phyloP scores from a whole-genome alignment of 2,113 vertebrate species.

The Dipodomys stephensi region DNA sequence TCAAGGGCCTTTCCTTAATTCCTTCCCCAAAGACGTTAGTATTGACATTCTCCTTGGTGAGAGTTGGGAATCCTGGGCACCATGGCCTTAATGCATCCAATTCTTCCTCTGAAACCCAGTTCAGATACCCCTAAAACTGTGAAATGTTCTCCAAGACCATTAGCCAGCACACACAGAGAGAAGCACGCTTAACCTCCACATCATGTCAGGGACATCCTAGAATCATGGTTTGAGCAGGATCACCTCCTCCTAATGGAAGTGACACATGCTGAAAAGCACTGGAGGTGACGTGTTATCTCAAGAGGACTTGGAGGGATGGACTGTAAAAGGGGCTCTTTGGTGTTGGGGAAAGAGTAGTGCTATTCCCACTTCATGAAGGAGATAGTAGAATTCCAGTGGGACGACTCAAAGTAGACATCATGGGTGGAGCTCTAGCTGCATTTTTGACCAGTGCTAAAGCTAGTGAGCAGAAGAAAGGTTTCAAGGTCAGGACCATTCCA shows the following conservation, averaged over 20 bases:
- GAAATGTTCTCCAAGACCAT: background rate
- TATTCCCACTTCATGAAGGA: background rate
- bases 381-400: background rate
- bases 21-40: background rate
- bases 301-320: no score
- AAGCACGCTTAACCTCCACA: background rate
- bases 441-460: background rate
- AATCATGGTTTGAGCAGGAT: no score
- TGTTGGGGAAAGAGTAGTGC: background rate
- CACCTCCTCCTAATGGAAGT: background rate
- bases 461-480: background rate
- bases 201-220: background rate
- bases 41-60: slow-evolving; percentile 54
- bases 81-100: background rate
- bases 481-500: background rate
- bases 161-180: background rate
- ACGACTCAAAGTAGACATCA: background rate
- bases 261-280: no score
- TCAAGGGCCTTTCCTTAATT: background rate
- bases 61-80: background rate
- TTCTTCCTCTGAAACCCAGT: background rate
- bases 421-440: rapidly evolving
- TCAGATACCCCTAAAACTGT: background rate
- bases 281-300: background rate
- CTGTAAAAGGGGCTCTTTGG: background rate